Evolutionary conservation across 2,113 vertebrate species (phyloP).

Genomic region (Menura novaehollandiae): DNA sequence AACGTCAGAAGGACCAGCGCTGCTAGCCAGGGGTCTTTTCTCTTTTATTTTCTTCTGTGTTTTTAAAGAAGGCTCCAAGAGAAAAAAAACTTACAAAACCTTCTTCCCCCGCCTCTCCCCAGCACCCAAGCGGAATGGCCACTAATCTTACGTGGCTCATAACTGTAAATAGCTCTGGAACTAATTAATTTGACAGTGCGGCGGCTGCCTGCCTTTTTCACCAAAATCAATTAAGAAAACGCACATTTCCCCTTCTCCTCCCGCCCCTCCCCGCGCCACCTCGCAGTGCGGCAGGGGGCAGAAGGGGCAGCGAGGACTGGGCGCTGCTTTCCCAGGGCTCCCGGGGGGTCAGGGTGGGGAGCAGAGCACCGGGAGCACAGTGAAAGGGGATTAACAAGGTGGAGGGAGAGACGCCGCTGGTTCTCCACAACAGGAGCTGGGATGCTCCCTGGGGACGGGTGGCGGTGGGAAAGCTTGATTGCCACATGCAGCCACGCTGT

Average conservation of each 20-base stretch:
- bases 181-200: constrained; percentile 36
- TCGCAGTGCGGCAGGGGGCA: neutral
- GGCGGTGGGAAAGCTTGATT: constrained; percentile 71
- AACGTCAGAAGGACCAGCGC: neutral
- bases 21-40: neutral
- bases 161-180: constrained; percentile 26
- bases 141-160: neutral
- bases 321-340: constrained; percentile 59
- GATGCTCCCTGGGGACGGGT: constrained; percentile 27
- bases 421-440: neutral
- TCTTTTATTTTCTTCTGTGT: neutral
- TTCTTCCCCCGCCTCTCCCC: neutral
- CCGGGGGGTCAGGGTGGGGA: neutral
- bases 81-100: neutral
- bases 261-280: neutral
- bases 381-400: constrained; percentile 43
- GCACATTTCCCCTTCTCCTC: neutral
- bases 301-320: neutral
- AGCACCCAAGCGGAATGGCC: neutral
- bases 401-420: neutral
- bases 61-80: neutral
- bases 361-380: neutral
- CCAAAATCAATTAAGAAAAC: constrained; percentile 58
- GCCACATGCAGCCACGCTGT: constrained; percentile 40
- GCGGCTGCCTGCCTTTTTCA: neutral